Evolutionary conservation across 2,888 invertebrate genomes (phyloP), one percentile per base, ranked within the genome.

Genomic region (Ormyrus thymus): DNA sequence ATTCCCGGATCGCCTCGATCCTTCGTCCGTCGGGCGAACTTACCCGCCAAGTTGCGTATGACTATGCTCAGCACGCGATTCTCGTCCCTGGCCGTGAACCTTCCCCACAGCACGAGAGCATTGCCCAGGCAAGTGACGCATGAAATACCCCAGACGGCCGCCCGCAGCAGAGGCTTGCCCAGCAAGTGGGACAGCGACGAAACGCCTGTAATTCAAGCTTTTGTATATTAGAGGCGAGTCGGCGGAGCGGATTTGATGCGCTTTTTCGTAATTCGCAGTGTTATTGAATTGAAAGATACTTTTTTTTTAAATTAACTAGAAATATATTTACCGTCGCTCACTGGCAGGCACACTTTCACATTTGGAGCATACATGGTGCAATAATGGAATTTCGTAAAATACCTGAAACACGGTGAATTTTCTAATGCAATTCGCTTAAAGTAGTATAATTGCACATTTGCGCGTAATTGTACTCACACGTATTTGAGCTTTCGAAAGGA

Each of bases 11-110:
- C 10, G n/a, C 10, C 3, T 11, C 56, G 29, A 56, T 56, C 7
- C 56, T 55, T 45, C n/a, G n/a, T 9, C 11, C n/a, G 45, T 64
- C 13, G 7, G 58, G 48, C 5, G 13, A 56, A 62, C 53, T 84
- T 86, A 92, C 93, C 91, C 64, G 94, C 94, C 55, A 95, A 89
- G 87, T 94, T 94, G 74, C 92, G 91, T 76, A 94, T 93, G 66
- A 94, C 92, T 84, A 94, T 91, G 64, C 93, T 93, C 0, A 94
- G 91, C 0, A 92, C 92, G 65, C 91, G 91, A 86, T 94, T 93
- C 85, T 94, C 94, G 84, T 93, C 93, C 50, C 91, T 91, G 73
- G 92, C 91, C 9, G 92, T 91, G 80, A 92, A 92, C 81, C 93
- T 90, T 77, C 93, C 93, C 90, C 92, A 93, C 11, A 94, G 88